These are phyloP conservation scores for Tetraneura akinire DNA, from an alignment of 1,140 invertebrate species.

Conservation along the genomic window DNA sequence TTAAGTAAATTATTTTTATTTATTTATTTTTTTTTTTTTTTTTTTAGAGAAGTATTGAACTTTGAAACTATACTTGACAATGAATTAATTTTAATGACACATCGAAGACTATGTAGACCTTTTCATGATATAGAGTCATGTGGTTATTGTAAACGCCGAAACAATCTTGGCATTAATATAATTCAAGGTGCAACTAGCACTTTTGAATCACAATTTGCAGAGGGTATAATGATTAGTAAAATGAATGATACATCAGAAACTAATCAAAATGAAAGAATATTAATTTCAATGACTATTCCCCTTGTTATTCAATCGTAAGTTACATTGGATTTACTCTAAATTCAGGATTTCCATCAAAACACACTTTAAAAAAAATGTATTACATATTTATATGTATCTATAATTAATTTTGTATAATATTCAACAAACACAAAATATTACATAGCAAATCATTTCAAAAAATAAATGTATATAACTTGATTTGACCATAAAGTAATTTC, in stretches of 20 bases:
- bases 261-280: neutral
- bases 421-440: no score
- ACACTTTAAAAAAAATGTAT: neutral
- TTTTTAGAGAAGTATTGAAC: neutral
- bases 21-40: constrained; percentile 30
- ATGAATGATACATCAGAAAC: neutral
- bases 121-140: neutral
- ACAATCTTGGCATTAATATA: constrained; percentile 6
- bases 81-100: constrained; percentile 23
- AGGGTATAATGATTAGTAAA: neutral
- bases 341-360: no score
- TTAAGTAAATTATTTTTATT: no score
- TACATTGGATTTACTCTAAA: neutral
- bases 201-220: constrained; percentile 37
- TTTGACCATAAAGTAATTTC: no score
- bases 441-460: no score
- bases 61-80: constrained; percentile 13
- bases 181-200: neutral
- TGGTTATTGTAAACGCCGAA: constrained; percentile 12
- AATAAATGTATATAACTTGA: no score
- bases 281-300: constrained; percentile 3
- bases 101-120: constrained; percentile 29
- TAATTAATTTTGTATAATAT: no score
- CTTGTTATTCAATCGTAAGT: constrained; percentile 34
- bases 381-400: no score